Evolutionary conservation across 2,888 invertebrate species (phyloP).

Genomic region (Hofmannophila pseudospretella): DNA sequence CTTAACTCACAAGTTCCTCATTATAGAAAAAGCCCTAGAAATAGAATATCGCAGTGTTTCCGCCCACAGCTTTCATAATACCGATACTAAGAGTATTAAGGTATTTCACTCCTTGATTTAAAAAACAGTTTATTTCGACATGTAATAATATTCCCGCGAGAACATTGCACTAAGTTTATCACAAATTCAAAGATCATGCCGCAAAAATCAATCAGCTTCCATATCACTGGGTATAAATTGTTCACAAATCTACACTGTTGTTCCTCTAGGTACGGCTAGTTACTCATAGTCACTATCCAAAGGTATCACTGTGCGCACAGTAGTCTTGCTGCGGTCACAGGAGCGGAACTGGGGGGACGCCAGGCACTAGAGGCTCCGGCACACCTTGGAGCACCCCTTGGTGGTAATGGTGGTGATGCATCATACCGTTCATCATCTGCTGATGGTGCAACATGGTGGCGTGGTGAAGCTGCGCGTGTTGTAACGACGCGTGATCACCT

Average conservation of each 20-base stretch:
- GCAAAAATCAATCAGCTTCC: slow-evolving; percentile 21
- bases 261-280: slow-evolving; percentile 12
- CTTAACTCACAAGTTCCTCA: slow-evolving; percentile 9
- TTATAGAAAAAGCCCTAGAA: slow-evolving; percentile 28
- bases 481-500: slow-evolving; percentile 68
- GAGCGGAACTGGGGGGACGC: slow-evolving; percentile 65
- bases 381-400: slow-evolving; percentile 72
- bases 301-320: slow-evolving; percentile 46
- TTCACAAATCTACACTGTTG: background rate
- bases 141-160: slow-evolving; percentile 33
- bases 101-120: slow-evolving; percentile 12
- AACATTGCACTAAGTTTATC: slow-evolving; percentile 62
- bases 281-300: slow-evolving; percentile 26
- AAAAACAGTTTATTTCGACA: slow-evolving; percentile 2
- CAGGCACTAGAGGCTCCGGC: slow-evolving; percentile 67
- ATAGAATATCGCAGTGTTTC: slow-evolving; percentile 32
- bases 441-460: slow-evolving; percentile 74
- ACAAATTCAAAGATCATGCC: slow-evolving; percentile 38
- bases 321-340: slow-evolving; percentile 66
- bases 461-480: slow-evolving; percentile 73
- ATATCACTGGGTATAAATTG: background rate
- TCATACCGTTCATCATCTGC: slow-evolving; percentile 75
- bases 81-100: slow-evolving; percentile 35
- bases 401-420: slow-evolving; percentile 73
- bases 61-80: slow-evolving; percentile 27